Evolutionary conservation across 2,113 vertebrate genomes (phyloP), one percentile per base, ranked within the genome.

Genomic region (Prionailurus viverrinus): DNA sequence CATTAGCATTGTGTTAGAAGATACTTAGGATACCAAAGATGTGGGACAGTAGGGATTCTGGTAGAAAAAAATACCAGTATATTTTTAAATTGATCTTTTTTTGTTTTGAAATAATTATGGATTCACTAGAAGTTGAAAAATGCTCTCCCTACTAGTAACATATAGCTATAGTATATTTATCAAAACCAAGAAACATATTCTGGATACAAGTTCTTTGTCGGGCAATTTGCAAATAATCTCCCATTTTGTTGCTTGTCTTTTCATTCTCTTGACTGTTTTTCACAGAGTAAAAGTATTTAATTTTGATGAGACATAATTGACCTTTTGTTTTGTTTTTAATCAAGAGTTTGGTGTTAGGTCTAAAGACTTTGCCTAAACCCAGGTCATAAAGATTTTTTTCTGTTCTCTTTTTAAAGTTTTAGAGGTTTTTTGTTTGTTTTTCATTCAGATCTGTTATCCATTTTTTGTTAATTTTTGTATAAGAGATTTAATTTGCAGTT

Each of bases 101-200:
- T 76, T 84, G 7, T 73, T 76, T 79, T 79, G 48, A 97, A 96
- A 53, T 84, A 91, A 39, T 81, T 91, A 13, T 27, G 71, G 68
- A 55, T 18, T 74, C 68, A 69, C 15, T 87, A 86, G 13, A 85
- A 81, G 36, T 61, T 82, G 11, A 82, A 81, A 93, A 87, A 69
- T 81, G n/a, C 36, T 48, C 73, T 29, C 7, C n/a, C 8, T 85
- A 41, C 15, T 27, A 36, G 39, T 83, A 36, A 65, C 53, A 58
- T 2, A 15, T 86, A 90, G 23, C n/a, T 92, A 15, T 9, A 69
- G 19, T 68, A 76, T 16, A 69, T 39, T 90, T 93, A 53, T 82
- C 61, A 78, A 71, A 55, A 48, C 27, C 21, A 86, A 82, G 41
- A 92, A 85, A n/a, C 86, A 11, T 7, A 39, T 89, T 78, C 21